Evolutionary conservation across 2,113 vertebrate species (phyloP).

Genomic region (Myiozetetes cayanensis): DNA sequence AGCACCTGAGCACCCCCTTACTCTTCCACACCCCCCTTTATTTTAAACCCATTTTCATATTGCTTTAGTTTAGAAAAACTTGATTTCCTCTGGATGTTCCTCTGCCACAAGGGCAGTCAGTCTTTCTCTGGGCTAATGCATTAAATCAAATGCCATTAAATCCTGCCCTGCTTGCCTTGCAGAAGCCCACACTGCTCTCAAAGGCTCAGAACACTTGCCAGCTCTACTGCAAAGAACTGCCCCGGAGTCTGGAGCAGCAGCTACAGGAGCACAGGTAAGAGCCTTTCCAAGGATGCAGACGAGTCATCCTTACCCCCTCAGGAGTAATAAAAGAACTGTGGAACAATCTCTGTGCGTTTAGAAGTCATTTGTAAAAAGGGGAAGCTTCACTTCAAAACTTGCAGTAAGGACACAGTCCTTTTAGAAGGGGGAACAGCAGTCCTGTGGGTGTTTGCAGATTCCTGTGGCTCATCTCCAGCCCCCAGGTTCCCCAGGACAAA

Average conservation of each 20-base stretch:
- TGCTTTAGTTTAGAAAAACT: background rate
- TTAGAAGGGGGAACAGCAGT: background rate
- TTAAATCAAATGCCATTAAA: background rate
- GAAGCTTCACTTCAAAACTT: background rate
- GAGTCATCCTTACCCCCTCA: background rate
- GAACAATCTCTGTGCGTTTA: background rate
- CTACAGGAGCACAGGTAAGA: constrained; percentile 95
- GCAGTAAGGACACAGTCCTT: background rate
- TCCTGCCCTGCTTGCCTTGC: constrained; percentile 40
- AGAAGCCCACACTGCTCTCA: constrained; percentile 84
- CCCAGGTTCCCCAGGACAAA: background rate
- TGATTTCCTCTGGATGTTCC: background rate
- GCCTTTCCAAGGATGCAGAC: background rate
- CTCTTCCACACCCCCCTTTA: background rate
- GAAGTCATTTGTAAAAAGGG: background rate
- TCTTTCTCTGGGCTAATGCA: background rate
- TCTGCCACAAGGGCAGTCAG: background rate
- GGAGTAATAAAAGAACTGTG: background rate
- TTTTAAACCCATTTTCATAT: background rate
- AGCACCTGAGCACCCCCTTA: background rate
- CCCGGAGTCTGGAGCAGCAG: constrained; percentile 95
- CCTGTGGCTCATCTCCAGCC: background rate
- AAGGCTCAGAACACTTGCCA: constrained; percentile 91
- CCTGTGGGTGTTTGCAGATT: background rate
- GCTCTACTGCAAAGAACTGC: constrained; percentile 91